Percentiles rank a stretch among this genome's conserved stretches.
Evolutionary conservation across 2,888 invertebrate genomes (phyloP).

Genomic region (Leucoptera coffeella): DNA sequence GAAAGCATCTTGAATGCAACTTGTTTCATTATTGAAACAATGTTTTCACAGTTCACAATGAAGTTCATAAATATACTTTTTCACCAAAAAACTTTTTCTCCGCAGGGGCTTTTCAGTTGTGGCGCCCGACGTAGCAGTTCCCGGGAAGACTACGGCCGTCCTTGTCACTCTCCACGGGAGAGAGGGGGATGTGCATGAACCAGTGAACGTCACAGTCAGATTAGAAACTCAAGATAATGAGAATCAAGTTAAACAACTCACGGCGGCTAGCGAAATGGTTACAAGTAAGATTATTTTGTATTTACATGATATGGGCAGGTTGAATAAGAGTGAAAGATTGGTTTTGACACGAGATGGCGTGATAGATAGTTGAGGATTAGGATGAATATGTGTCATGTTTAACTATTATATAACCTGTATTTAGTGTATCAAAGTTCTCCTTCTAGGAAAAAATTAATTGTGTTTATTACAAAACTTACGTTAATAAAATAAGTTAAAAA

Average conservation of each 20-base stretch:
- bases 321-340: background rate
- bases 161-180: slow-evolving; percentile 56
- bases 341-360: no score
- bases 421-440: no score
- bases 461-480: no score
- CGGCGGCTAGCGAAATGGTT: slow-evolving; percentile 42
- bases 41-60: no score
- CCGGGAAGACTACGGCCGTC: slow-evolving; percentile 60
- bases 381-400: no score
- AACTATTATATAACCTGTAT: no score
- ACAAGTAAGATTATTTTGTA: slow-evolving; percentile 19
- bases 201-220: slow-evolving; percentile 56
- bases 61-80: no score
- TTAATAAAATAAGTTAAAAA: no score
- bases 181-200: slow-evolving; percentile 25
- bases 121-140: slow-evolving; percentile 59
- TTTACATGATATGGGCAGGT: background rate
- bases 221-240: slow-evolving; percentile 43
- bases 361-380: no score
- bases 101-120: slow-evolving; percentile 61
- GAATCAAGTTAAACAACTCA: slow-evolving; percentile 33
- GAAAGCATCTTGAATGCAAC: no score
- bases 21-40: no score
- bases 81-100: slow-evolving; percentile 7
- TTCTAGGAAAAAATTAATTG: no score